Conservation (phyloP, 1,140 invertebrate species). For the Rhopalosiphum padi region DNA sequence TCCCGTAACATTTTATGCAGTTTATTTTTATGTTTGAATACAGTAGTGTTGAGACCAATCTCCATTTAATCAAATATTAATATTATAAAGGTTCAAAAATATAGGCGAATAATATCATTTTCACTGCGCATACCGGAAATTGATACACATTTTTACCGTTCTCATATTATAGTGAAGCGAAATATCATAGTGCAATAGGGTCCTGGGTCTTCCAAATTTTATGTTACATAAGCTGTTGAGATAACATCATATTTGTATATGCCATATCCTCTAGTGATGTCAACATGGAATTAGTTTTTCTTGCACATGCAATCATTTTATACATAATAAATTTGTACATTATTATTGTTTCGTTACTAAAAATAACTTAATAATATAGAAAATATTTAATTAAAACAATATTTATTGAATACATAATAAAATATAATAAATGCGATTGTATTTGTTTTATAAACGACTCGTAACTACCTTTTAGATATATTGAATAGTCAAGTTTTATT, state of each 20-base stretch:
- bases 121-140: not conserved
- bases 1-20: not conserved
- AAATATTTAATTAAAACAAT: not conserved
- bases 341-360: not conserved
- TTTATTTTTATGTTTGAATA: not conserved
- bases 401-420: not conserved
- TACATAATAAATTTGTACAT: not conserved
- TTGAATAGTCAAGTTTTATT: not conserved
- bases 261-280: not conserved
- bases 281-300: not conserved
- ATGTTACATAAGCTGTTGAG: not conserved
- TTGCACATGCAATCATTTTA: not conserved
- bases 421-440: not conserved
- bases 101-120: not conserved
- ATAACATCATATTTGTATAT: not conserved
- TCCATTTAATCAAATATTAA: conserved; percentile 15
- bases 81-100: not conserved
- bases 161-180: not conserved
- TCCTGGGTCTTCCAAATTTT: not conserved
- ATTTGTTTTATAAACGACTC: not conserved
- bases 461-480: not conserved
- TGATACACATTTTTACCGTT: conserved; percentile 16
- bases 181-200: not conserved
- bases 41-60: not conserved
- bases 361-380: not conserved